Evolutionary conservation across 2,113 vertebrate species (phyloP).

Genomic region (Chaetodon auriga): DNA sequence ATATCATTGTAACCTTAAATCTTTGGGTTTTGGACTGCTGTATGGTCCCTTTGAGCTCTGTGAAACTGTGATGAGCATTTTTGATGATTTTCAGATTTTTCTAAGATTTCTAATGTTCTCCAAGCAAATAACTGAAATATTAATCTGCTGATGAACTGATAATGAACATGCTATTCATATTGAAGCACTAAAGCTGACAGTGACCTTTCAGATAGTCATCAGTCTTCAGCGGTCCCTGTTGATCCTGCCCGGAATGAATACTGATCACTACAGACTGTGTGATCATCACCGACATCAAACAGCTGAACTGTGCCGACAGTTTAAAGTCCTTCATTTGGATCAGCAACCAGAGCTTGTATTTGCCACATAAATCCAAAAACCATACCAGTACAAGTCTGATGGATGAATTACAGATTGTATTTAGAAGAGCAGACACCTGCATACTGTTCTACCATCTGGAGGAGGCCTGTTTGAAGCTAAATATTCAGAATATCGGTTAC

Average conservation of each 20-base stretch:
- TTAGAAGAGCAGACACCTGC: neutral
- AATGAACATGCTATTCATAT: too few species aligned
- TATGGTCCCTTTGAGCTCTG: too few species aligned
- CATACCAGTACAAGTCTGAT: neutral
- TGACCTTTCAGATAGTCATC: too few species aligned
- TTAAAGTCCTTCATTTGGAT: neutral
- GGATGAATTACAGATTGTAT: neutral
- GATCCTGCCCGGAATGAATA: neutral
- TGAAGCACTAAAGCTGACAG: too few species aligned
- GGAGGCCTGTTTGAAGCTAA: slow-evolving; percentile 18
- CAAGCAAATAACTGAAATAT: too few species aligned
- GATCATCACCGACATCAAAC: neutral
- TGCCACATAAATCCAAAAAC: neutral
- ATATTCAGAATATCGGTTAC: slow-evolving; percentile 24
- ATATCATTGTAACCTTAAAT: too few species aligned
- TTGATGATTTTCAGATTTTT: too few species aligned
- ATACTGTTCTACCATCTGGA: neutral
- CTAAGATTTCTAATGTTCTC: too few species aligned
- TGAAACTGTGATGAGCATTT: too few species aligned
- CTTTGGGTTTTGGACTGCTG: too few species aligned
- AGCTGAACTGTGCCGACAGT: neutral
- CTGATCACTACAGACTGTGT: neutral
- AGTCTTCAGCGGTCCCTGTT: neutral
- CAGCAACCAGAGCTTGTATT: neutral
- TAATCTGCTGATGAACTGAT: too few species aligned